Percentiles rank a stretch among this genome's conserved stretches.
These are phyloP conservation scores for Trachymyrmex septentrionalis DNA, from an alignment of 1,140 invertebrate genomes.

Conservation along the genomic window DNA sequence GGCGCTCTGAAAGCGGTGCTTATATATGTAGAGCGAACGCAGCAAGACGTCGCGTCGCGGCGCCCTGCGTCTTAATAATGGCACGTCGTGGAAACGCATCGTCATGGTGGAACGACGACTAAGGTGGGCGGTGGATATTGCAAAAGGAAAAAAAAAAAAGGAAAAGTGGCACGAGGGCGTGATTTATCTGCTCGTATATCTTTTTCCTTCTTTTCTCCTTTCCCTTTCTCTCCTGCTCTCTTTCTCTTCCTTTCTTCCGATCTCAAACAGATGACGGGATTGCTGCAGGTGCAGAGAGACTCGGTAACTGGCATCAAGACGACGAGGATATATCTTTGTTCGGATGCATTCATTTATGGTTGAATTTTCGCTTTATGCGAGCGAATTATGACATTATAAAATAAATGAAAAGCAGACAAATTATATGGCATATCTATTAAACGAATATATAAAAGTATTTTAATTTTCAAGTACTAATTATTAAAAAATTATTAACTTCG, in stretches of 20 bases:
- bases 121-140: slow-evolving; percentile 31
- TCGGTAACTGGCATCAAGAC: slow-evolving; percentile 28
- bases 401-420: not conserved
- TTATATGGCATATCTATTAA: slow-evolving; percentile 25
- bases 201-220: slow-evolving; percentile 43
- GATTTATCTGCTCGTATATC: slow-evolving; percentile 74
- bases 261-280: slow-evolving; percentile 62
- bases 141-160: slow-evolving; percentile 60
- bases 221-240: slow-evolving; percentile 10
- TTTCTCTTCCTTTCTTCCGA: slow-evolving; percentile 48
- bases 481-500: no score
- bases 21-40: not conserved
- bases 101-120: slow-evolving; percentile 66
- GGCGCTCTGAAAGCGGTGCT: slow-evolving; percentile 10
- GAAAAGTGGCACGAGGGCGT: slow-evolving; percentile 62
- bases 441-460: not conserved
- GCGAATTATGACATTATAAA: slow-evolving; percentile 44
- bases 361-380: slow-evolving; percentile 25
- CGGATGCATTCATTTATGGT: slow-evolving; percentile 9
- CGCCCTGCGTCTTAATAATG: slow-evolving; percentile 75
- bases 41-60: slow-evolving; percentile 59
- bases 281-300: slow-evolving; percentile 14
- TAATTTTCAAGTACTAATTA: not conserved
- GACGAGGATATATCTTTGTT: slow-evolving; percentile 24
- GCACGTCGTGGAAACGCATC: slow-evolving; percentile 67